Evolutionary conservation across 2,113 vertebrate genomes (phyloP), one percentile per base, ranked within the genome.

Genomic region (Scalopus aquaticus): DNA sequence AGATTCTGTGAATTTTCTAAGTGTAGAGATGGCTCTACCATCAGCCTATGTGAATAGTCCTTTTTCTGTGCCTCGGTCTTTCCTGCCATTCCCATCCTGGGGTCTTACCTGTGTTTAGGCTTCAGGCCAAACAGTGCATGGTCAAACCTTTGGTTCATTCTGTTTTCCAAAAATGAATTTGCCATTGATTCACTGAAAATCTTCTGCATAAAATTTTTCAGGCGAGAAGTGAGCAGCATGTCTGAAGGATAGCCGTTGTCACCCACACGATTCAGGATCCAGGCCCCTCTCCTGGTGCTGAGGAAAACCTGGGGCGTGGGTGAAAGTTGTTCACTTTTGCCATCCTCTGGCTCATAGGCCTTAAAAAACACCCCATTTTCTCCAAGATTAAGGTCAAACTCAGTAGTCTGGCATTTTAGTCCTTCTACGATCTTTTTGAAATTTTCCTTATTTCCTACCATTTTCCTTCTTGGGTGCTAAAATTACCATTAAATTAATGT

Each of bases 261-360:
- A 2, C 95, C 98, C 83, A 99, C 98, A 0, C 99, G 99, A 82
- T 99, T 98, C 0, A 99, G 0, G 83, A 99, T 90, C 99, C 99
- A 99, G 0, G 98, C 94, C 0, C 99, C 99, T 54, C 98, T 95
- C 22, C 99, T 98, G 9, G 98, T 99, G 95, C 99, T 99, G 91
- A 99, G 98, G 95, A 99, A 99, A 6, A 99, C 99, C 99, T 99
- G 96, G 32, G 26, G 6, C 0, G 51, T 3, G 12, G 64, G 82
- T 10, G 64, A 39, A 95, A 95, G 56, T 74, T 2, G 46, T 73
- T 93, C 39, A 37, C 28, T 93, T 87, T 80, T 46, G 39, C 58
- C 60, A 65, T 62, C 56, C 37, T 85, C 35, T 83, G 56, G 11
- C 39, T 96, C 39, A 65, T 13, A 28, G 30, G 35, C 19, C 60